A percentile compares a stretch with the other conserved stretches of the same genome.
These are phyloP conservation scores for Halictus rubicundus DNA, from an alignment of 1,140 invertebrate genomes.

Conservation along the genomic window DNA sequence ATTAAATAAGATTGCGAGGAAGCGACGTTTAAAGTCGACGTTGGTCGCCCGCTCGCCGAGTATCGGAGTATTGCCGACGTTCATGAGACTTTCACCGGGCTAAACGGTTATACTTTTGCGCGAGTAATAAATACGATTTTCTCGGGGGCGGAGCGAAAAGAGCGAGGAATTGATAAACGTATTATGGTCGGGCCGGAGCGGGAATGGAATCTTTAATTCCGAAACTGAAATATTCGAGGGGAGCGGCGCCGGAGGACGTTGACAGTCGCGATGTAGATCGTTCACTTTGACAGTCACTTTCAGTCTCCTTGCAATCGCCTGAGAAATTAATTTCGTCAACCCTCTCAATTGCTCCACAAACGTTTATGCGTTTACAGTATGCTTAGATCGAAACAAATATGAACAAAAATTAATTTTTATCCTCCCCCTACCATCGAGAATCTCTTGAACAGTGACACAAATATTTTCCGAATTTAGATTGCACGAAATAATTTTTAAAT, in stretches of 20 bases:
- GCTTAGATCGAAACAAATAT: too few species aligned
- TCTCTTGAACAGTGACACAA: too few species aligned
- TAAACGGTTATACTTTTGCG: conserved; percentile 48
- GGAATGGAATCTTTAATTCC: conserved; percentile 51
- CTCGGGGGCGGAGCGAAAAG: conserved; percentile 39
- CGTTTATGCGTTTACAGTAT: too few species aligned
- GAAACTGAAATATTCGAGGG: conserved; percentile 43
- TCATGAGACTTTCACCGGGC: conserved; percentile 13
- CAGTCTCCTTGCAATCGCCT: neutral
- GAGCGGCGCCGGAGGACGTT: conserved; percentile 33
- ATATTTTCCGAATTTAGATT: too few species aligned
- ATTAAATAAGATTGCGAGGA: neutral
- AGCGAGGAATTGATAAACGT: conserved; percentile 58
- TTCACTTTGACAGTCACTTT: conserved; percentile 22
- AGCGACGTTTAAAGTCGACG: conserved; percentile 20
- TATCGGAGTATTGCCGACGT: conserved; percentile 46
- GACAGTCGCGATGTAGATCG: conserved; percentile 28
- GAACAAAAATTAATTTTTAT: too few species aligned
- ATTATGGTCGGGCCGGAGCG: conserved; percentile 46
- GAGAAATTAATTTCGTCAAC: neutral
- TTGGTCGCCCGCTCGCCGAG: neutral
- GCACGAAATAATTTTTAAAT: too few species aligned
- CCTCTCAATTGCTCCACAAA: neutral
- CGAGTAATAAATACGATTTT: conserved; percentile 59
- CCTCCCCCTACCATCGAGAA: too few species aligned